Conservation (phyloP, 2,888 invertebrate genomes). For the Furcula furcula region DNA sequence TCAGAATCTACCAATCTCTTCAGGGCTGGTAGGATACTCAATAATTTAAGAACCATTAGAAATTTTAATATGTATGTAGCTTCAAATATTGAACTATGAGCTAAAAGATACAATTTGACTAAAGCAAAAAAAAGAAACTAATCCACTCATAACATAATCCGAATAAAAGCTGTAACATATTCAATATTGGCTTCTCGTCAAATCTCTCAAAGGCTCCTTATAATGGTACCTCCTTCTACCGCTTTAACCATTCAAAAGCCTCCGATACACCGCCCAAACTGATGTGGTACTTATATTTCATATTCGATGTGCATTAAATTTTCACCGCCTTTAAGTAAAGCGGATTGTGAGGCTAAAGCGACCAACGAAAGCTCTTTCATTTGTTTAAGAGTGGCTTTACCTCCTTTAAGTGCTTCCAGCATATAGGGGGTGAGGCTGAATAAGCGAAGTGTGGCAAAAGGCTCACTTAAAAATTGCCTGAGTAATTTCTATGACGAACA, state of each 20-base stretch:
- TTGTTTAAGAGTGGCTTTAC: slow-evolving; percentile 74
- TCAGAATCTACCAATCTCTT: too few relatives aligned
- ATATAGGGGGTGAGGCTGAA: slow-evolving; percentile 61
- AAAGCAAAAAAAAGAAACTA: too few relatives aligned
- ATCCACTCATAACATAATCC: too few relatives aligned
- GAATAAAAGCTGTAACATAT: not conserved
- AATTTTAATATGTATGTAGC: too few relatives aligned
- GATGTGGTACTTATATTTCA: slow-evolving; percentile 36
- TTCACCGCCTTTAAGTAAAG: slow-evolving; percentile 69
- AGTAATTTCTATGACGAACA: slow-evolving; percentile 77
- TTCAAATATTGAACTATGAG: too few relatives aligned
- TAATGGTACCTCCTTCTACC: not conserved
- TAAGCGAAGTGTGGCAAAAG: slow-evolving; percentile 73
- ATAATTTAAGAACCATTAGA: too few relatives aligned
- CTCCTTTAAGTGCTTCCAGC: slow-evolving; percentile 71
- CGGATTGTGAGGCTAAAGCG: slow-evolving; percentile 62
- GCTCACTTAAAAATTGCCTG: slow-evolving; percentile 75
- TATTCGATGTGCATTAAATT: slow-evolving; percentile 66
- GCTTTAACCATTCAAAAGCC: not conserved
- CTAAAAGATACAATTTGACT: too few relatives aligned
- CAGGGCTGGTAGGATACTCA: too few relatives aligned
- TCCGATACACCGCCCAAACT: slow-evolving; percentile 16
- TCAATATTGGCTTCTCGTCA: not conserved
- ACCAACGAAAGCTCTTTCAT: slow-evolving; percentile 71
- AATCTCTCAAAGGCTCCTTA: not conserved